These are phyloP conservation scores for Phylloscopus collybita DNA, from an alignment of 2,797 vertebrate genomes.

Conservation along the genomic window DNA sequence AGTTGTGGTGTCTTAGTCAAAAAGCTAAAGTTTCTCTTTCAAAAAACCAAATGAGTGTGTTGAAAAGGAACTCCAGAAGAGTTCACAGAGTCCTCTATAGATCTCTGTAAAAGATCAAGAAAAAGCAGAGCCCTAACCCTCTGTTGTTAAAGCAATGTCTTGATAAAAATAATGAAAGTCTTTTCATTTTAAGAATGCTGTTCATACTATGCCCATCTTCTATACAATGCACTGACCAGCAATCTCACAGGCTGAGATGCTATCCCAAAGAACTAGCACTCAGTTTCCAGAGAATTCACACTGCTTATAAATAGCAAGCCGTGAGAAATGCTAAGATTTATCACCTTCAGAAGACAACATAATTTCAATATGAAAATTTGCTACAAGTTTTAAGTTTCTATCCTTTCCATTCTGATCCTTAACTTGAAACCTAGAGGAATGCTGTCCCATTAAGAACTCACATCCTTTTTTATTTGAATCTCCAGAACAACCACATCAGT, in stretches of 20 bases:
- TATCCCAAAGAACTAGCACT: neutral
- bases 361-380: neutral
- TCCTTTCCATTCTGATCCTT: neutral
- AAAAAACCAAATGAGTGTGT: neutral
- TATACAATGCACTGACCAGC: neutral
- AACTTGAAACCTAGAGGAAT: neutral
- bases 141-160: neutral
- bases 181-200: neutral
- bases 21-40: too few species aligned
- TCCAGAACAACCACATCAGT: neutral
- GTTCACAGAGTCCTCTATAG: fast-evolving
- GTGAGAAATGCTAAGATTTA: neutral
- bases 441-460: neutral
- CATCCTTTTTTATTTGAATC: neutral
- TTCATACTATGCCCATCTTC: neutral
- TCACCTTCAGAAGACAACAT: neutral
- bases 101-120: neutral
- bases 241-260: neutral
- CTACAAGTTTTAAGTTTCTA: neutral
- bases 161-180: neutral
- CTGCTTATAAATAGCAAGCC: neutral
- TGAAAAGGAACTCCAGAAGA: neutral
- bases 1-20: neutral
- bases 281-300: neutral
- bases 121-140: neutral